Conservation (phyloP, 2,113 vertebrate genomes). For the Bambusicola thoracicus region DNA sequence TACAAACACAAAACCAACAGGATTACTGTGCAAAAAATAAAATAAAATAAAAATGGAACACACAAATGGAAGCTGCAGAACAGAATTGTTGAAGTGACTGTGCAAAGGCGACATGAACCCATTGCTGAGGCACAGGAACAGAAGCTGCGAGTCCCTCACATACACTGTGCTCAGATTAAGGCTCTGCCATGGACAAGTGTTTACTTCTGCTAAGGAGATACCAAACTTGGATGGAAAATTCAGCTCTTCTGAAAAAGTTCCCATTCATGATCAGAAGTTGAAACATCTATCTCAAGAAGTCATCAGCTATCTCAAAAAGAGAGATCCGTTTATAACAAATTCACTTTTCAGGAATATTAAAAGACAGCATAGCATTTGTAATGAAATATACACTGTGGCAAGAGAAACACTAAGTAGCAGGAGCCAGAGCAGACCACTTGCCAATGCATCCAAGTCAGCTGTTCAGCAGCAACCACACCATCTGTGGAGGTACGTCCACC, state of each 20-base stretch:
- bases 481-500: not conserved
- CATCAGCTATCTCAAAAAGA: not conserved
- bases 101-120: not conserved
- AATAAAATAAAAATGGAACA: not conserved
- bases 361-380: not conserved
- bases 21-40: not conserved
- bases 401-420: not conserved
- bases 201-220: not conserved
- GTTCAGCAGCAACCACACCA: not conserved
- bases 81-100: not conserved
- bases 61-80: not conserved
- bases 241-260: not conserved
- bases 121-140: not conserved
- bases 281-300: not conserved
- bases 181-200: not conserved
- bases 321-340: not conserved
- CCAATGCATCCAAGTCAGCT: not conserved
- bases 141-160: fast-evolving
- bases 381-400: not conserved
- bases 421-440: not conserved
- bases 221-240: fast-evolving
- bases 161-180: not conserved
- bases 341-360: not conserved
- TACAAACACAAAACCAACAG: not conserved
- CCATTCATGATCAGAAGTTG: not conserved